Percentiles rank a stretch among this genome's conserved stretches.
Conservation (phyloP, 2,888 invertebrate species). For the Orchesellides sinensis region DNA sequence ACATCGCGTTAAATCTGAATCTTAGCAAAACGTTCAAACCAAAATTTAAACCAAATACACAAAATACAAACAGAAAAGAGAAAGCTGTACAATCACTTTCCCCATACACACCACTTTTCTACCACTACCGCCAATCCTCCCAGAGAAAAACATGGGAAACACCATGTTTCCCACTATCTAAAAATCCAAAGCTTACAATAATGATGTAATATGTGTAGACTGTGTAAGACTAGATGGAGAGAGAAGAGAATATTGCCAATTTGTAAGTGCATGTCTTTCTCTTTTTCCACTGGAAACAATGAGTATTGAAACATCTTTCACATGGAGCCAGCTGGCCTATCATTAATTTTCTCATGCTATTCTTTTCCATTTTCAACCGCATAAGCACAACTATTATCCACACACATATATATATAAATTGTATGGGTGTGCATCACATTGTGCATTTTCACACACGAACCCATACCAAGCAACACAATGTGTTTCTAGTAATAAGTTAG, state of each 20-base stretch:
- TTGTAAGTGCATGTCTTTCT: slow-evolving; percentile 21
- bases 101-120: too few relatives aligned
- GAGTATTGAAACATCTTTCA: slow-evolving; percentile 60
- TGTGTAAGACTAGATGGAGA: slow-evolving; percentile 16
- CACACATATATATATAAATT: slow-evolving; percentile 35
- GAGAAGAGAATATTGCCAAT: slow-evolving; percentile 28
- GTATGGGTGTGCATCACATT: neutral
- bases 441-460: slow-evolving; percentile 1
- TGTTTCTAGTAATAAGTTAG: slow-evolving; percentile 29
- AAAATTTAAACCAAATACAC: neutral
- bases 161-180: slow-evolving; percentile 41
- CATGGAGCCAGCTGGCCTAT: slow-evolving; percentile 61
- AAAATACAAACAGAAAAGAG: neutral
- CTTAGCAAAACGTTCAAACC: too few relatives aligned
- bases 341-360: slow-evolving; percentile 65
- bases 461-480: slow-evolving; percentile 6
- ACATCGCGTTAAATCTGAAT: neutral
- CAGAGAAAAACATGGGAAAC: too few relatives aligned
- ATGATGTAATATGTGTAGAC: neutral
- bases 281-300: neutral
- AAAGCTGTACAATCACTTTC: too few relatives aligned
- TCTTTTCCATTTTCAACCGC: slow-evolving; percentile 36
- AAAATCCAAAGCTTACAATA: neutral
- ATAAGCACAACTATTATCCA: slow-evolving; percentile 10
- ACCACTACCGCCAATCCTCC: too few relatives aligned